A percentile compares a stretch with the other conserved stretches of the same genome.
Conservation (phyloP, 2,888 invertebrate genomes). For the Falcaria lacertinaria region DNA sequence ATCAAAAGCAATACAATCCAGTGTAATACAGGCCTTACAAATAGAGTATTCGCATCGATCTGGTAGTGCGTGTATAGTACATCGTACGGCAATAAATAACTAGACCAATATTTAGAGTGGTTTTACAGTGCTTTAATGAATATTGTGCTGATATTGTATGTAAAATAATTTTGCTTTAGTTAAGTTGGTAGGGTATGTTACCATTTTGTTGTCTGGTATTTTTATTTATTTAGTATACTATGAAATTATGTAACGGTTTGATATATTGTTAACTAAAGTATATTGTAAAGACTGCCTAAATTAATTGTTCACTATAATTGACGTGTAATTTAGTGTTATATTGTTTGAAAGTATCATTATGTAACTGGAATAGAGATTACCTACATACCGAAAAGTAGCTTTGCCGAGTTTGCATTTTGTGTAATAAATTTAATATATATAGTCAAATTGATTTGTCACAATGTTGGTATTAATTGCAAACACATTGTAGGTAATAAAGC, state of each 20-base stretch:
- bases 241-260: slow-evolving; percentile 58
- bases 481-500: slow-evolving; percentile 22
- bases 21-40: slow-evolving; percentile 34
- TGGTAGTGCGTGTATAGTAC: slow-evolving; percentile 46
- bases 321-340: slow-evolving; percentile 57
- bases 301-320: slow-evolving; percentile 69
- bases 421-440: slow-evolving; percentile 9
- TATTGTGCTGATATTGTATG: slow-evolving; percentile 65
- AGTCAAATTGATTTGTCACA: slow-evolving; percentile 33
- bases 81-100: slow-evolving; percentile 60
- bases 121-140: slow-evolving; percentile 72
- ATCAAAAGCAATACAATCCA: slow-evolving; percentile 22
- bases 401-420: slow-evolving; percentile 4
- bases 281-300: slow-evolving; percentile 76
- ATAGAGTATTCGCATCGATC: slow-evolving; percentile 51
- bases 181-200: slow-evolving; percentile 67
- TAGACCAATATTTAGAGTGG: slow-evolving; percentile 78
- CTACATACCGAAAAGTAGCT: slow-evolving; percentile 10
- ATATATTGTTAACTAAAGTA: slow-evolving; percentile 61
- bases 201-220: slow-evolving; percentile 69
- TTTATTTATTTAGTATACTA: slow-evolving; percentile 67
- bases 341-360: slow-evolving; percentile 43
- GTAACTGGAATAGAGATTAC: slow-evolving; percentile 20
- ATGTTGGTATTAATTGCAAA: slow-evolving; percentile 34
- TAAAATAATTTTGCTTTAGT: slow-evolving; percentile 52